These are phyloP conservation scores for Rallus crepitans DNA, from an alignment of 2,797 vertebrate species.

Conservation along the genomic window DNA sequence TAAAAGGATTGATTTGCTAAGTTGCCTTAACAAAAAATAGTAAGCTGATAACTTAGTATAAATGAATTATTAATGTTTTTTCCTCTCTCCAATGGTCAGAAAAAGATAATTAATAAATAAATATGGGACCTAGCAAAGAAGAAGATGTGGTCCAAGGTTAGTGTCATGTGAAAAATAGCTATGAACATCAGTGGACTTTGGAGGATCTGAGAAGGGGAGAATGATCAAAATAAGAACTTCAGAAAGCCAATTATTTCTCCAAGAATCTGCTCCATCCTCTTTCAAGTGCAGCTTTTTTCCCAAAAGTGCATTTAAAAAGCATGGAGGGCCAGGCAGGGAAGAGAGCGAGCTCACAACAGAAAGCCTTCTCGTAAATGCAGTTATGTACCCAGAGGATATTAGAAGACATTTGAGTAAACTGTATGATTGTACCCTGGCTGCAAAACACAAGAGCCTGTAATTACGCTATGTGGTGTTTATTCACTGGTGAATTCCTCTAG, in stretches of 20 bases:
- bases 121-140: neutral
- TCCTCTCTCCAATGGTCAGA: neutral
- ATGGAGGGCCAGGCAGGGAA: neutral
- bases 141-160: neutral
- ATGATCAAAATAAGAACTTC: constrained; percentile 20
- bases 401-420: constrained; percentile 59
- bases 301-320: constrained; percentile 21
- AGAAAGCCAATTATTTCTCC: constrained; percentile 1
- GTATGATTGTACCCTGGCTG: constrained; percentile 60
- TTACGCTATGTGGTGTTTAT: constrained; percentile 61
- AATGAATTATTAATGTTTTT: neutral
- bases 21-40: neutral
- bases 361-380: constrained; percentile 54
- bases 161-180: neutral
- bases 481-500: constrained; percentile 57
- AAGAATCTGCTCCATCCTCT: neutral
- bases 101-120: neutral
- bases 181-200: neutral
- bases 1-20: neutral
- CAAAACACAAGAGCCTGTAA: constrained; percentile 56
- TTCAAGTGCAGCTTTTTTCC: constrained; percentile 24
- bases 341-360: neutral
- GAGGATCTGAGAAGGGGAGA: neutral
- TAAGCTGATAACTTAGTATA: neutral
- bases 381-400: constrained; percentile 64